A percentile compares a stretch with the other conserved stretches of the same genome.
Evolutionary conservation across 2,888 invertebrate species (phyloP).

Genomic region (Petrolisthes cinctipes): DNA sequence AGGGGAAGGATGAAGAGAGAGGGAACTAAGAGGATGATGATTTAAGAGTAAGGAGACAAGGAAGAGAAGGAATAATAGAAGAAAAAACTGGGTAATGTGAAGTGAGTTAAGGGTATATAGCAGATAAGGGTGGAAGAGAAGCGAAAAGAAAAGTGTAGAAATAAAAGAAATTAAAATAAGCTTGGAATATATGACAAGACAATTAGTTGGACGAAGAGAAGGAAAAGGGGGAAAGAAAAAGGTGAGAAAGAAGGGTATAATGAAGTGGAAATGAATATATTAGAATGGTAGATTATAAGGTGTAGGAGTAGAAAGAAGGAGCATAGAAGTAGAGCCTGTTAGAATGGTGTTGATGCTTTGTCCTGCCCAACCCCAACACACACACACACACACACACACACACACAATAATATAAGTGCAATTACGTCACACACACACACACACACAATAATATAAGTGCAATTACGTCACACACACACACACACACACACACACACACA

Average conservation of each 20-base stretch:
- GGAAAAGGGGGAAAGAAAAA: background rate
- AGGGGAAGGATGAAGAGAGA: no score
- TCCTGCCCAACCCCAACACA: background rate
- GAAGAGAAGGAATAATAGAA: no score
- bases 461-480: slow-evolving; percentile 21
- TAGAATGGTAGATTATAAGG: background rate
- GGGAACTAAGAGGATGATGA: no score
- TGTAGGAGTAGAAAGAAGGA: background rate
- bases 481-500: slow-evolving; percentile 16
- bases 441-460: no score
- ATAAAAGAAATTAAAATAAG: background rate
- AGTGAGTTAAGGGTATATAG: background rate
- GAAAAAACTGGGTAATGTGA: no score
- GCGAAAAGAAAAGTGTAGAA: background rate
- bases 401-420: no score
- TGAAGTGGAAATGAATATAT: background rate
- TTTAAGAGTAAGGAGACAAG: no score
- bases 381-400: slow-evolving; percentile 16
- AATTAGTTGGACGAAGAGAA: background rate
- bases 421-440: no score
- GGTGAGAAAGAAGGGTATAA: background rate
- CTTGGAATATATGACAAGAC: background rate
- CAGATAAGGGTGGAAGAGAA: background rate
- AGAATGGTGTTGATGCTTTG: no score
- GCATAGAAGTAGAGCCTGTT: no score